A percentile compares a stretch with the other conserved stretches of the same genome.
Conservation (phyloP, 1,140 invertebrate species). For the Aporrectodea caliginosa region DNA sequence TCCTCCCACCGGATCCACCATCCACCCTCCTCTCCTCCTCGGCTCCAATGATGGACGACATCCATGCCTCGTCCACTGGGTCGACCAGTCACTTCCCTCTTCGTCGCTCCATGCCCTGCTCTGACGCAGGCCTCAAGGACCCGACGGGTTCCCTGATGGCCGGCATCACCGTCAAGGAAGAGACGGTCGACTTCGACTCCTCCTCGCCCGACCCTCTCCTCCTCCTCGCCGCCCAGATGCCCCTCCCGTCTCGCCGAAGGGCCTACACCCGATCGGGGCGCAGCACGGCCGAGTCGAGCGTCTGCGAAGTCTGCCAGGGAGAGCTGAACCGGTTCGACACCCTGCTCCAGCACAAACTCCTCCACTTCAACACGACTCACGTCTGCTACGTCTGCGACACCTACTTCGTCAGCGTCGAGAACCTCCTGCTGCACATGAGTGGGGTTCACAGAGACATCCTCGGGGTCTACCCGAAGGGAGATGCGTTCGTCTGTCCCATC, state of each 20-base stretch:
- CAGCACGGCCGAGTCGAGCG: background rate
- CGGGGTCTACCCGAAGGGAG: conserved; percentile 15
- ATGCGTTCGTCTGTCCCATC: conserved; percentile 26
- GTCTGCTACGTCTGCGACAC: conserved; percentile 35
- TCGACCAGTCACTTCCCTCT: too few species aligned
- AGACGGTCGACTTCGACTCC: background rate
- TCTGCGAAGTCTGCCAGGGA: conserved; percentile 32
- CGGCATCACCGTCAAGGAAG: background rate
- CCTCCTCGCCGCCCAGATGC: background rate
- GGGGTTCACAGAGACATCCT: conserved; percentile 26
- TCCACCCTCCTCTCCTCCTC: too few species aligned
- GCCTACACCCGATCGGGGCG: too few species aligned
- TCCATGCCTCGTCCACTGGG: too few species aligned
- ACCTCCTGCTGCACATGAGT: conserved; percentile 30
- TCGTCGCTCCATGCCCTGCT: too few species aligned
- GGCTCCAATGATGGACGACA: too few species aligned
- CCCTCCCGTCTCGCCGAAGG: background rate
- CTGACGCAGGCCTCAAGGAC: too few species aligned
- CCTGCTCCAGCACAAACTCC: conserved; percentile 30
- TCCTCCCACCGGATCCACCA: too few species aligned
- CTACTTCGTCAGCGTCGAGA: conserved; percentile 29
- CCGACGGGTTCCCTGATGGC: background rate
- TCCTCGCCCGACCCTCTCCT: background rate
- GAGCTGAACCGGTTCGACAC: conserved; percentile 23
- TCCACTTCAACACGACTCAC: conserved; percentile 33